phyloP scores from a whole-genome alignment of 2,113 vertebrate species.

The cattle (Bos taurus) region ARS-UCD2.0 NC_037339.1:9920501-9921000 shows the following conservation, averaged over 20 bases:
- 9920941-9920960: neutral
- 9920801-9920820: neutral
- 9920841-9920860: neutral
- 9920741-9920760: neutral
- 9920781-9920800: rapidly evolving
- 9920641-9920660: neutral
- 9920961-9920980: neutral
- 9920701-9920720: neutral
- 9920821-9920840: neutral
- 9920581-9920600: neutral
- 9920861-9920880: neutral
- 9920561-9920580: neutral
- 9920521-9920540: neutral
- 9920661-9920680: neutral
- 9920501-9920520: neutral
- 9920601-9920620: neutral
- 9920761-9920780: neutral
- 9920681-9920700: neutral
- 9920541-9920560: neutral
- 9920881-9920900: neutral
- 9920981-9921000: neutral
- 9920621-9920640: neutral
- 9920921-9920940: rapidly evolving
- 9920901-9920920: neutral
- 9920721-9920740: neutral